Percentiles rank a stretch among this genome's conserved stretches.
phyloP scores from a whole-genome alignment of 2,113 vertebrate species.

The Oceanites oceanicus region DNA sequence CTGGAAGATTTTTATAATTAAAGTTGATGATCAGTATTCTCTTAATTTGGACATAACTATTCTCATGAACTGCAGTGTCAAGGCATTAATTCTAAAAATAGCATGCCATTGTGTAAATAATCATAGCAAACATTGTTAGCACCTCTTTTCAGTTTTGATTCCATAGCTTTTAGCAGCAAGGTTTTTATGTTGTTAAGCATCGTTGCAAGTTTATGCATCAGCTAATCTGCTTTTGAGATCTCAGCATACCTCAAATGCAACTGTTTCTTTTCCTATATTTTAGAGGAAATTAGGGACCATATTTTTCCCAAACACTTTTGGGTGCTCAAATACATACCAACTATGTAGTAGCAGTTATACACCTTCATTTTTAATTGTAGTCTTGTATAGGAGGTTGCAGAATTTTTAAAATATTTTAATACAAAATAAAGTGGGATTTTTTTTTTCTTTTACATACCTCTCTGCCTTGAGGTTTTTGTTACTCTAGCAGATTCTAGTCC shows the following conservation, averaged over 20 bases:
- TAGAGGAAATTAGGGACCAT: background rate
- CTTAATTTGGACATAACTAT: background rate
- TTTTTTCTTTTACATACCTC: background rate
- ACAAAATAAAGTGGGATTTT: background rate
- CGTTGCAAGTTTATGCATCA: background rate
- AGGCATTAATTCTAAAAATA: background rate
- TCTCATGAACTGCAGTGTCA: background rate
- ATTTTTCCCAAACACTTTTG: background rate
- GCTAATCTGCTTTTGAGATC: background rate
- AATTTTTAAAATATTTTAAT: background rate
- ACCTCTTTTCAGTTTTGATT: background rate
- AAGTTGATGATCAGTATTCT: background rate
- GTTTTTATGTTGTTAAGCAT: background rate
- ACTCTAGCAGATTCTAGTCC: background rate
- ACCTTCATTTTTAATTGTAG: background rate
- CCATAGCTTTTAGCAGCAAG: background rate
- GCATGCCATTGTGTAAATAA: background rate
- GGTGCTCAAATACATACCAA: background rate
- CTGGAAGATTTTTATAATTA: background rate
- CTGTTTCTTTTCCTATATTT: background rate
- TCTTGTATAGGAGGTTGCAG: background rate
- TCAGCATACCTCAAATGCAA: background rate
- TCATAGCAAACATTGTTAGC: background rate
- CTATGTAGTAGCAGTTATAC: background rate
- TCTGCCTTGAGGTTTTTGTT: background rate